phyloP scores from a whole-genome alignment of 2,113 vertebrate genomes.

The Campylomormyrus numenius region DNA sequence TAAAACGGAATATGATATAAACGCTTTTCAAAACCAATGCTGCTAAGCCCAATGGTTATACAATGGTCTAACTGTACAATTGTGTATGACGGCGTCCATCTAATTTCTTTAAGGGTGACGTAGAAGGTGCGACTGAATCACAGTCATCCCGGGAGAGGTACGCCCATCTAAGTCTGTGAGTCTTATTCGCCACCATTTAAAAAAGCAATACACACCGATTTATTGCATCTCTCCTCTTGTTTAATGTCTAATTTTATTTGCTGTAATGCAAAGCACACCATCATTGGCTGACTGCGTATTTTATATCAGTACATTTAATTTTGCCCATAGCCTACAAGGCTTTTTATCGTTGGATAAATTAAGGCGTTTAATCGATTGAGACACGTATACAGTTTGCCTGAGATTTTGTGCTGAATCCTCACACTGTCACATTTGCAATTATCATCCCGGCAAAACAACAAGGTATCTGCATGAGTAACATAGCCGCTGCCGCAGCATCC shows the following conservation, averaged over 20 bases:
- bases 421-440: neutral
- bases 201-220: neutral
- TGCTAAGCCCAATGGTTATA: neutral
- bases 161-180: neutral
- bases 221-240: neutral
- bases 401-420: neutral
- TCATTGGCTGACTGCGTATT: neutral
- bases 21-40: neutral
- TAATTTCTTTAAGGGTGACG: neutral
- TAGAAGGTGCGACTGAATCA: neutral
- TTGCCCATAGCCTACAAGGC: neutral
- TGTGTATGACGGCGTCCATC: neutral
- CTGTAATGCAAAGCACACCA: neutral
- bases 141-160: neutral
- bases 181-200: neutral
- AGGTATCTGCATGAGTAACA: neutral
- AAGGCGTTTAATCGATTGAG: neutral
- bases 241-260: neutral
- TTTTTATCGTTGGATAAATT: neutral
- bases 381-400: neutral
- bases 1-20: neutral
- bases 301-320: neutral
- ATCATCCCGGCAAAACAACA: neutral
- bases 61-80: neutral
- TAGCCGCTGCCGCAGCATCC: neutral